Base-by-base conservation (phyloP, 2,113 vertebrate species). In the Protobothrops flavoviridis region DNA sequence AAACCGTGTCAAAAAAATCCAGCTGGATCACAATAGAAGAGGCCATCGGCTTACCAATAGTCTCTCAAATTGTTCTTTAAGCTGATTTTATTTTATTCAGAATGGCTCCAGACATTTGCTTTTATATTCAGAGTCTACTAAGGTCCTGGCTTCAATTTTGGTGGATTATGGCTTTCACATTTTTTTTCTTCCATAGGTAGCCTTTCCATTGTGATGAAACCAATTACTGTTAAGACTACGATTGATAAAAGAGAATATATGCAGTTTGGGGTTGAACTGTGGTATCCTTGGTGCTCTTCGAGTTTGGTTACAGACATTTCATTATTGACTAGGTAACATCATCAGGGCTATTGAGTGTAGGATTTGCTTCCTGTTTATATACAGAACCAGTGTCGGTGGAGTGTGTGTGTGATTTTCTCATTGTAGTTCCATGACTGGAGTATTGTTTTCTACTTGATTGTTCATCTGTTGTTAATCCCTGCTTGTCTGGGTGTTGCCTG, bases 1-100 rank as follows among this genome's bases (percentile, higher is more conserved):
- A 21, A 48, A 45, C 92, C 0, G 20, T 87, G 48, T 92, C 57
- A 39, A 88, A 88, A 94, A 48, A 87, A 93, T 94, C 33, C 48
- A 91, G 85, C 89, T 69, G 50, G 50, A 48, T 8, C 55, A 87
- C 91, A 93, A 56, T 5, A 56, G 23, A 74, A n/a, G 57, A 88
- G 39, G 43, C 48, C 89, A 93, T 88, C 91, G 52, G 61, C 52
- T 91, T 55, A 87, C 48, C 57, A 33, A 39, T 50, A 88, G 8
- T 33, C 5, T 91, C 57, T 23, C 57, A 50, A 53, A 61, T 61
- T 12, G 29, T n/a, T 90, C 45, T 87, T 29, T 74, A 43, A 43
- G 43, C 61, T 93, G 45, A 86, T 91, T 33, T 74, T 29, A 64
- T 64, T 23, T 85, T 50, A 86, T 57, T 55, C 56, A 69, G 85